Percentiles rank a stretch among this genome's conserved stretches.
phyloP scores from a whole-genome alignment of 2,113 vertebrate species.

The Grantiella picta region DNA sequence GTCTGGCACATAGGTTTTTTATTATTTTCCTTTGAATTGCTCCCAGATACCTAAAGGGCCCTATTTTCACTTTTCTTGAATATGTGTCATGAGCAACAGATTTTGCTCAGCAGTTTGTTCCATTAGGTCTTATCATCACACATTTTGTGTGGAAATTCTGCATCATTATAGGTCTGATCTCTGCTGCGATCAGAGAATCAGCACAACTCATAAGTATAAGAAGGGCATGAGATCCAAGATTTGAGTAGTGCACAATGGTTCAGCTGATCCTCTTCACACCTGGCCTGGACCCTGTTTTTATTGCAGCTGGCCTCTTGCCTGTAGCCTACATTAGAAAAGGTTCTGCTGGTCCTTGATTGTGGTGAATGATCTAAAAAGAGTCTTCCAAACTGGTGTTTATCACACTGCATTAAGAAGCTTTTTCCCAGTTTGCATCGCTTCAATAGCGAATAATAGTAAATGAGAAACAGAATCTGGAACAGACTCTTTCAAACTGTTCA shows the following conservation, averaged over 20 bases:
- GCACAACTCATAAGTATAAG: neutral
- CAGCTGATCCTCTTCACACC: neutral
- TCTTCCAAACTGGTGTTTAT: neutral
- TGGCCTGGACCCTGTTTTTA: neutral
- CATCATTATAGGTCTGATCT: neutral
- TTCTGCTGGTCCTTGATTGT: neutral
- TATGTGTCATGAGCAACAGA: neutral
- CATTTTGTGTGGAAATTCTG: neutral
- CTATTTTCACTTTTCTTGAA: neutral
- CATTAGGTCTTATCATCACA: neutral
- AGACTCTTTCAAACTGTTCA: neutral
- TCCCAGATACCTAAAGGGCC: neutral
- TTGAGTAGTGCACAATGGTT: rapidly evolving
- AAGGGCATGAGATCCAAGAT: neutral
- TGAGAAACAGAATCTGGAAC: neutral
- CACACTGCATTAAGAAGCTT: neutral
- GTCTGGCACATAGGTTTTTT: neutral
- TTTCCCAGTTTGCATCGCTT: neutral
- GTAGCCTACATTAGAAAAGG: neutral
- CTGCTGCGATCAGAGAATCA: neutral
- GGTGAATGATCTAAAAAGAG: neutral
- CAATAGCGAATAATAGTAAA: neutral
- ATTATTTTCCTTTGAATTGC: neutral
- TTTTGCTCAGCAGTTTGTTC: neutral
- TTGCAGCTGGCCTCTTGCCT: neutral